Evolutionary conservation across 2,113 vertebrate genomes (phyloP), one percentile per base, ranked within the genome.

Genomic region (Thunnus thynnus): DNA sequence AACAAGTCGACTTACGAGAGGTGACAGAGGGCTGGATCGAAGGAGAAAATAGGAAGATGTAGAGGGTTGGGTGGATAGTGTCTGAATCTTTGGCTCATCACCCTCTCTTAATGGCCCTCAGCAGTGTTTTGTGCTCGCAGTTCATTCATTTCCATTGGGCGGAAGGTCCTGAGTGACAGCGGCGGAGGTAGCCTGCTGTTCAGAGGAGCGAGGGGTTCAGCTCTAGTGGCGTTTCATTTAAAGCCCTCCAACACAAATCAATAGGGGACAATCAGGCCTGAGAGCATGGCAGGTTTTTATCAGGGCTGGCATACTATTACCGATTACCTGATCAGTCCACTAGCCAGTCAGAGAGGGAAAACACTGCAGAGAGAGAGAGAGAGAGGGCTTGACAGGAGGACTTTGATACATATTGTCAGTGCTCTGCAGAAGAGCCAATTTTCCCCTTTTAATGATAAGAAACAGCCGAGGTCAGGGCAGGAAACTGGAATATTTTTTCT

Each of bases 151-250:
- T 75, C 27, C 55, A 61, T 9, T 10, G 30, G 54, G 13, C 2
- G n/a, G 58, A 64, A n/a, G 54, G 30, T 70, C 55, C 52, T 67
- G 68, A 66, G 16, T 67, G 84, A 67, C 6, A 30, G 86, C 60
- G 2, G 70, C 32, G 66, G 56, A 61, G 61, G 48, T 44, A 1
- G 0, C 81, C 47, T 55, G 50, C 64, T 79, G 72, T 48, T 70
- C 27, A 6, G 66, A 27, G 30, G 30, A 46, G 63, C 46, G 0
- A 13, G 52, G 0, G 0, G 11, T 61, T 84, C 66, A 51, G 47
- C 77, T 82, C 41, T 16, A 73, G 80, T 75, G 76, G 56, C 67
- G 67, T 87, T 75, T 74, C 71, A 80, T 89, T 89, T 81, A 83
- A 54, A 41, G 11, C 57, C 64, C 51, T 70, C 54, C 76, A 83